A percentile compares a stretch with the other conserved stretches of the same genome.
These are phyloP conservation scores for Acanthis flammea DNA, from an alignment of 2,797 vertebrate species.

Conservation along the genomic window DNA sequence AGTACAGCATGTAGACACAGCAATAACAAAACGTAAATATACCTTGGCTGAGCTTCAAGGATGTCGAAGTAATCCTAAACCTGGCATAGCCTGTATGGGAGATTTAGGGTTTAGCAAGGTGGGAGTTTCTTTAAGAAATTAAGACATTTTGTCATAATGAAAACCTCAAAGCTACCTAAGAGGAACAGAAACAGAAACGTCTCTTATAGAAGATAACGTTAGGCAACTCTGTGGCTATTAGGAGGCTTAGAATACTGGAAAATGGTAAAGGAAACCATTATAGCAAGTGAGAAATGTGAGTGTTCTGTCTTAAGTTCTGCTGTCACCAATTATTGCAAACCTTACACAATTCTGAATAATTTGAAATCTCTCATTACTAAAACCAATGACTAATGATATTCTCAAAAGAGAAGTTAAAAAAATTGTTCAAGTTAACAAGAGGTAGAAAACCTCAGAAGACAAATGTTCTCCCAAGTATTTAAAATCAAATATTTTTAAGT, in stretches of 20 bases:
- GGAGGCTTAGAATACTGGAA: background rate
- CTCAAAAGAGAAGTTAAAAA: background rate
- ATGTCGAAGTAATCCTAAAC: no score
- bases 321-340: background rate
- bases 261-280: background rate
- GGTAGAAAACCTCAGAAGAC: background rate
- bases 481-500: background rate
- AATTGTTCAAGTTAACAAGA: background rate
- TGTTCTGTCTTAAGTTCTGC: background rate
- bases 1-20: no score
- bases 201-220: background rate
- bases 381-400: background rate
- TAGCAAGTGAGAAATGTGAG: fast-evolving
- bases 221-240: background rate
- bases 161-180: background rate
- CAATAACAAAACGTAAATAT: no score
- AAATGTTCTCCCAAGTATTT: background rate
- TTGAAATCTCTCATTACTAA: background rate
- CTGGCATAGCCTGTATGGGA: no score
- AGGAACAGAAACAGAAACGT: background rate
- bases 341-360: background rate
- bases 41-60: no score
- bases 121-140: no score
- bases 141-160: background rate
- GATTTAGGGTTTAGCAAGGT: no score